A percentile compares a stretch with the other conserved stretches of the same genome.
phyloP scores from a whole-genome alignment of 2,113 vertebrate species.

The Perca flavescens region DNA sequence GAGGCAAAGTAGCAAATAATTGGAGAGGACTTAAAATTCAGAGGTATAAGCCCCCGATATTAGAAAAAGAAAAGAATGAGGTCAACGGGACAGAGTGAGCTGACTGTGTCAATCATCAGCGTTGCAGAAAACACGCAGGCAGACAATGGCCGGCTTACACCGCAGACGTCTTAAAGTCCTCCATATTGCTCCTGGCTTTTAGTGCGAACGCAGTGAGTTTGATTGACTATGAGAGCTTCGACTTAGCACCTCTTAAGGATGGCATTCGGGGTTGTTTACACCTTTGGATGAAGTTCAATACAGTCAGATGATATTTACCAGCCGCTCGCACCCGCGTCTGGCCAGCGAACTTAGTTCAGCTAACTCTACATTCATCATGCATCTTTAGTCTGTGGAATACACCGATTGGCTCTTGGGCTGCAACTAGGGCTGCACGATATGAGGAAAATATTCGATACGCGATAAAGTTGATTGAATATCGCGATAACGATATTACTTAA shows the following conservation, averaged over 20 bases:
- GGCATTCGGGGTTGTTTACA: constrained; percentile 57
- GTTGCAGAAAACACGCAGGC: constrained; percentile 74
- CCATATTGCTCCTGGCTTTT: constrained; percentile 55
- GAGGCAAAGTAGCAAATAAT: constrained; percentile 60
- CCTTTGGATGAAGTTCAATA: constrained; percentile 49
- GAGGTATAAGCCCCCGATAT: constrained; percentile 60
- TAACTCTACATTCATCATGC: constrained; percentile 24
- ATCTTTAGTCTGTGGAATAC: constrained; percentile 30
- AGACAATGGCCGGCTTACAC: constrained; percentile 83
- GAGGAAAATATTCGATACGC: no score
- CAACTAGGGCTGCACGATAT: no score
- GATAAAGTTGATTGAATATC: no score
- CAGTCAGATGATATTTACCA: constrained; percentile 45
- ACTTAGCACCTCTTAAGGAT: constrained; percentile 41
- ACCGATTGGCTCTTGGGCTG: constrained; percentile 32
- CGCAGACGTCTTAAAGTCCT: constrained; percentile 71
- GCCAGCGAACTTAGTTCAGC: constrained; percentile 24
- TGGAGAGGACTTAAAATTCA: constrained; percentile 56
- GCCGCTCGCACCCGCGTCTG: constrained; percentile 6
- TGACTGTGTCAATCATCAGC: constrained; percentile 81
- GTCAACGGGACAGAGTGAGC: constrained; percentile 79
- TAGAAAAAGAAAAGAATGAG: constrained; percentile 63
- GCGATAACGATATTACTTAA: no score
- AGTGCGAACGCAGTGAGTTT: constrained; percentile 45
- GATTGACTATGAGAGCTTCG: constrained; percentile 55